Conservation (phyloP, 2,888 invertebrate species). For the Orthosia gothica region DNA sequence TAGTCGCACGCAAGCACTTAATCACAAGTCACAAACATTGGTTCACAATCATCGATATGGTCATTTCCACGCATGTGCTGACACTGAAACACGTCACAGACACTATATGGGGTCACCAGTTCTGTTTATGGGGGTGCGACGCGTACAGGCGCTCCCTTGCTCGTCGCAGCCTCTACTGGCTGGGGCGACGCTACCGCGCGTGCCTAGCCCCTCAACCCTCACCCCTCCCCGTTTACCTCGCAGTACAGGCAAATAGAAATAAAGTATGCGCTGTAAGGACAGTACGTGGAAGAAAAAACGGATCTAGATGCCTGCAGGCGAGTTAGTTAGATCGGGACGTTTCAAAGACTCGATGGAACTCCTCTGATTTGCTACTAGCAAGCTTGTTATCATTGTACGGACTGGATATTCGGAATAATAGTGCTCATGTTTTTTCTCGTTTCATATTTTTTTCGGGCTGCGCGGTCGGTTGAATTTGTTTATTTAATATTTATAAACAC, state of each 20-base stretch:
- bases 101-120: slow-evolving; percentile 82
- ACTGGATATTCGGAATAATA: slow-evolving; percentile 32
- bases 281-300: slow-evolving; percentile 86
- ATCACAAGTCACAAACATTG: slow-evolving; percentile 85
- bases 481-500: slow-evolving; percentile 37
- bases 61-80: slow-evolving; percentile 83
- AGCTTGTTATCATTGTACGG: slow-evolving; percentile 37
- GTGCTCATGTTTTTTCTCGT: slow-evolving; percentile 18
- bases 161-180: slow-evolving; percentile 89
- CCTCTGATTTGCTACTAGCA: slow-evolving; percentile 54
- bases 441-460: slow-evolving; percentile 6
- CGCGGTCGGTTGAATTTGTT: slow-evolving; percentile 15
- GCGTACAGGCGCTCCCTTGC: slow-evolving; percentile 79
- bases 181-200: slow-evolving; percentile 90
- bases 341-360: slow-evolving; percentile 59
- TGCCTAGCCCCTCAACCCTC: slow-evolving; percentile 82
- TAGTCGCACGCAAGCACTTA: slow-evolving; percentile 73
- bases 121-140: slow-evolving; percentile 70
- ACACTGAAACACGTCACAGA: slow-evolving; percentile 85
- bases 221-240: slow-evolving; percentile 84
- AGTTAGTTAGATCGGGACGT: slow-evolving; percentile 66
- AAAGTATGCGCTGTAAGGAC: slow-evolving; percentile 89
- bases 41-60: slow-evolving; percentile 76
- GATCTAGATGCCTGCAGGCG: slow-evolving; percentile 80
- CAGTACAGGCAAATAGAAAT: slow-evolving; percentile 90